phyloP scores from a whole-genome alignment of 1,140 invertebrate species.

The Acromyrmex heyeri region DNA sequence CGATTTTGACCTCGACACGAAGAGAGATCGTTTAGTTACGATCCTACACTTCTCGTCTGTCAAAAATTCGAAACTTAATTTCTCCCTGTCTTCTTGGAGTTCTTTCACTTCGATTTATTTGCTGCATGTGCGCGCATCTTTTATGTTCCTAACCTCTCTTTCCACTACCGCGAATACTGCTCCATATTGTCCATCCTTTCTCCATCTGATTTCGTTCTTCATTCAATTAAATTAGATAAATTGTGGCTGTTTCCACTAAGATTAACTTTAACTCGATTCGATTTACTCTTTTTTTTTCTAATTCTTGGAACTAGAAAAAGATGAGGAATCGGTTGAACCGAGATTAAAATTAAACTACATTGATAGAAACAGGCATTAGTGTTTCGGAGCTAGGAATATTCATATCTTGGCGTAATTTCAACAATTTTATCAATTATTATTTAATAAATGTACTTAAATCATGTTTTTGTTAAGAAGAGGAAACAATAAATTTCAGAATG shows the following conservation, averaged over 20 bases:
- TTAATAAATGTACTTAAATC: not conserved
- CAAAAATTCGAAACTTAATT: not conserved
- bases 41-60: not conserved
- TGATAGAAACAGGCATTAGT: not conserved
- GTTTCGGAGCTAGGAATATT: not conserved
- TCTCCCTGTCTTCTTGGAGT: not conserved
- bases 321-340: too few species aligned
- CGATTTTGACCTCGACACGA: constrained; percentile 14
- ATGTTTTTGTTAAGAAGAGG: not conserved
- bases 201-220: not conserved
- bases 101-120: constrained; percentile 7
- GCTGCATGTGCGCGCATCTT: not conserved
- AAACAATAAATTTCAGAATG: not conserved
- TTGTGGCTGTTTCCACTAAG: too few species aligned
- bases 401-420: not conserved
- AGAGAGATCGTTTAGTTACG: not conserved
- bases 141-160: constrained; percentile 25
- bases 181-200: not conserved
- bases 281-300: too few species aligned
- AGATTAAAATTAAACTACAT: too few species aligned
- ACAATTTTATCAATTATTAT: not conserved
- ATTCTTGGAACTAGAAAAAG: too few species aligned
- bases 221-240: not conserved
- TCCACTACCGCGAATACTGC: not conserved
- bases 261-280: too few species aligned